Percentiles rank a stretch among this genome's conserved stretches.
These are phyloP conservation scores for Eulimnadia texana DNA, from an alignment of 1,140 invertebrate genomes.

Conservation along the genomic window DNA sequence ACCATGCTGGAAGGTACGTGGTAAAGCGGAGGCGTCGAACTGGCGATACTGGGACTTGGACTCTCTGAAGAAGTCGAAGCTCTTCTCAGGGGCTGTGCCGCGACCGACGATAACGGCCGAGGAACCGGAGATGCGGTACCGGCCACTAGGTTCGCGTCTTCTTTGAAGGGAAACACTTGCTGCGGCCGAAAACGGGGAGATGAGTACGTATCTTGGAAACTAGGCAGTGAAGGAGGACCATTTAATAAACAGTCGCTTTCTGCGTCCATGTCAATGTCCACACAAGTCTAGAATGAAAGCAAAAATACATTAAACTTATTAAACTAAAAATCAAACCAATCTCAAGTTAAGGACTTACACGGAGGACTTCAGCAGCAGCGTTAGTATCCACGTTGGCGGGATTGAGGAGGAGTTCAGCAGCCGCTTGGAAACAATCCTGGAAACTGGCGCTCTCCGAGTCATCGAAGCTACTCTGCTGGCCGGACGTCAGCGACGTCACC, in stretches of 20 bases:
- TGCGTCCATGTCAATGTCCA: neutral
- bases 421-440: slow-evolving; percentile 10
- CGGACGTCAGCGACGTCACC: neutral
- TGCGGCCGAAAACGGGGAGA: slow-evolving; percentile 6
- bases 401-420: slow-evolving; percentile 7
- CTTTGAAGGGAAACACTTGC: slow-evolving; percentile 6
- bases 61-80: neutral
- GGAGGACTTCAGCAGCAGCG: neutral
- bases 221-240: slow-evolving; percentile 12
- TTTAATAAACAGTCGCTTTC: neutral
- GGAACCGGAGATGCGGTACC: neutral
- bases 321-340: no score
- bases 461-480: slow-evolving; percentile 16
- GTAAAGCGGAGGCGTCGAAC: neutral
- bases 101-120: neutral
- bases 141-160: neutral
- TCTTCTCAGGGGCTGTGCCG: neutral
- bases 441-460: slow-evolving; percentile 17
- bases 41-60: neutral
- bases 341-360: neutral
- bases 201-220: slow-evolving; percentile 17
- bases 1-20: neutral
- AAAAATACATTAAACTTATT: no score
- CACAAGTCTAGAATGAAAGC: no score
- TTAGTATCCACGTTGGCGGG: neutral